A percentile compares a stretch with the other conserved stretches of the same genome.
These are phyloP conservation scores for Pedionomus torquatus DNA, from an alignment of 2,113 vertebrate genomes.

Conservation along the genomic window DNA sequence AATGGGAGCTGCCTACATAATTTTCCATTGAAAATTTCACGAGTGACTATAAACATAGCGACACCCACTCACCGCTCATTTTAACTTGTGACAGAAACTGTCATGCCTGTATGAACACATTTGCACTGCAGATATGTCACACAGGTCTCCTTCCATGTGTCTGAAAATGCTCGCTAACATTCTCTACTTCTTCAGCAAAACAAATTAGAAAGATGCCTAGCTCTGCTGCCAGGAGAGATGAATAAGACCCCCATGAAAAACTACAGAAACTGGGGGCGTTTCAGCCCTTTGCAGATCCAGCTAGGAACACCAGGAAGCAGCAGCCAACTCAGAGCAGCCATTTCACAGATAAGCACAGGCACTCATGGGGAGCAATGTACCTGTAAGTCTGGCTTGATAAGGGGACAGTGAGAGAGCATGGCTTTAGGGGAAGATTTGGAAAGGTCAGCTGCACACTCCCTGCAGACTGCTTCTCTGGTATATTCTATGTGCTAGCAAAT, in stretches of 20 bases:
- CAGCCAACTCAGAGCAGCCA: not conserved
- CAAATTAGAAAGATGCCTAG: not conserved
- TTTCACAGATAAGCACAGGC: not conserved
- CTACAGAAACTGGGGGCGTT: not conserved
- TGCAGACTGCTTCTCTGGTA: not conserved
- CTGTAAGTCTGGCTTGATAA: not conserved
- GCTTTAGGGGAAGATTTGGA: not conserved
- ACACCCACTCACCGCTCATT: constrained; percentile 61
- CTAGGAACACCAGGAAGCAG: not conserved
- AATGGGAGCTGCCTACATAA: constrained; percentile 65
- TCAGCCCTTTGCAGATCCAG: constrained; percentile 30
- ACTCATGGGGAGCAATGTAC: not conserved
- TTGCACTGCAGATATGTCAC: constrained; percentile 55
- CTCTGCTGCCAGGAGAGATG: not conserved
- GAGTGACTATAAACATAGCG: constrained; percentile 49
- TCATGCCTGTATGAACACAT: constrained; percentile 66
- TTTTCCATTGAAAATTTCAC: constrained; percentile 69
- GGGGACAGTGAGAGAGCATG: not conserved
- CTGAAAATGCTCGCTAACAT: not conserved
- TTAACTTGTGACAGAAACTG: constrained; percentile 70
- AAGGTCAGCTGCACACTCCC: not conserved
- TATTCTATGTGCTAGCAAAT: not conserved
- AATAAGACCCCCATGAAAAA: not conserved
- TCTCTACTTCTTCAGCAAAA: not conserved
- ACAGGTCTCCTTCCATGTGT: constrained; percentile 53